Conservation (phyloP, 1,140 invertebrate genomes). For the Drosophila watanabei region DNA sequence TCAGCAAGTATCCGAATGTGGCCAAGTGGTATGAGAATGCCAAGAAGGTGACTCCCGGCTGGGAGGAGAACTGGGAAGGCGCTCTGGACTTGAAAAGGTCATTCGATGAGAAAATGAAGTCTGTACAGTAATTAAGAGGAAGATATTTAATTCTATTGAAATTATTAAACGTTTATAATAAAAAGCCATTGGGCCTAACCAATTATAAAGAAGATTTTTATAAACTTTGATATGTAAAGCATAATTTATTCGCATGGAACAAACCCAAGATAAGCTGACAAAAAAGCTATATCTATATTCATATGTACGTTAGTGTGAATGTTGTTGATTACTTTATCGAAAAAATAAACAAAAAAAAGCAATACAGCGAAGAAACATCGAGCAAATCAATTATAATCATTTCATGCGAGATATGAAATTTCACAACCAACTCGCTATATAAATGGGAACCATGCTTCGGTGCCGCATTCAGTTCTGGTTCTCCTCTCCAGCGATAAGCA, state of each 20-base stretch:
- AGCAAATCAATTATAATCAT: slow-evolving; percentile 6
- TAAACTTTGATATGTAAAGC: background rate
- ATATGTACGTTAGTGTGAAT: background rate
- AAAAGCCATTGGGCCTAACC: background rate
- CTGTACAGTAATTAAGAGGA: background rate
- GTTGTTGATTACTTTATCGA: background rate
- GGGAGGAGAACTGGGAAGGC: slow-evolving; percentile 89
- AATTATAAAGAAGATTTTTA: background rate
- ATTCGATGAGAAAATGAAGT: slow-evolving; percentile 59
- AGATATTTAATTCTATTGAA: background rate
- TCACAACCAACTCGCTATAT: slow-evolving; percentile 11
- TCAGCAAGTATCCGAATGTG: slow-evolving; percentile 89
- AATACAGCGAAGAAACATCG: background rate
- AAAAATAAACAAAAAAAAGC: background rate
- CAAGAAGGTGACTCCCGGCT: slow-evolving; percentile 89
- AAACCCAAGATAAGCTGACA: background rate
- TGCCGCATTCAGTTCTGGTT: slow-evolving; percentile 3
- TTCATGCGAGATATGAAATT: slow-evolving; percentile 13
- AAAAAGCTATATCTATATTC: background rate
- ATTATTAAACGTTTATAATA: background rate
- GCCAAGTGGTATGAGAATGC: slow-evolving; percentile 89
- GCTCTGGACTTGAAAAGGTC: slow-evolving; percentile 25
- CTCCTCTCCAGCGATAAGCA: background rate
- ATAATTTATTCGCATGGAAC: background rate
- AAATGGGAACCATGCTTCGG: background rate